Evolutionary conservation across 2,888 invertebrate genomes (phyloP), one percentile per base, ranked within the genome.

Genomic region (Drosophila birchii): DNA sequence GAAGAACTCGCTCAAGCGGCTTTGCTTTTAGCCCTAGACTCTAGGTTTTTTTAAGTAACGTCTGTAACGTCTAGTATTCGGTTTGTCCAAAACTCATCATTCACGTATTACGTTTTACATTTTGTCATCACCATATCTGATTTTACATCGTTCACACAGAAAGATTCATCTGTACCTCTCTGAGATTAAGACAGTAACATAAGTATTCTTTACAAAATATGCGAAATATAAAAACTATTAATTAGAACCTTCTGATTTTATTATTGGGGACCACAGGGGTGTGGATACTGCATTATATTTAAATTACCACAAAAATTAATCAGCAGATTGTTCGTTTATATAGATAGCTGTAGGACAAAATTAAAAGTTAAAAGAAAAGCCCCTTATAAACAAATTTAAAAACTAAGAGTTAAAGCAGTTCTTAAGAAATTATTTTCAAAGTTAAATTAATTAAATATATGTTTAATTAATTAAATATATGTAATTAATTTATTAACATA

Each of bases 1-100:
- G 8, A 89, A 86, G 39, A 87, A 85, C 38, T 86, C 86, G 9
- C 60, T 86, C 12, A 86, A 89, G 53, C 89, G 86, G 20, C 59
- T 86, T 7, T 71, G 75, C 58, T 86, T 86, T 78, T 86, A 75
- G 70, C 18, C 23, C 11, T 58, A 58, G 36, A 59, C 18, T 26
- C 39, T 64, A 60, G 58, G 18, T n/a, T 44, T 62, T 61, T 61
- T 56, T 55, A 57, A n/a, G n/a, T n/a, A n/a, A n/a, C n/a, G 43
- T 39, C 23, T 16, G 23, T 74, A 34, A 43, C 41, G 26, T 43
- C 57, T 44, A 54, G 57, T 47, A 70, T 72, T 59, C 18, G 57
- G 41, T 18, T 69, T 47, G 12, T 68, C 11, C 23, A 61, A 56
- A 68, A 53, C 57, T 51, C 69, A 69, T 68, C 9, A 41, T 32